These are phyloP conservation scores for Melanogrammus aeglefinus DNA, from an alignment of 2,797 vertebrate species.

Conservation along the genomic window DNA sequence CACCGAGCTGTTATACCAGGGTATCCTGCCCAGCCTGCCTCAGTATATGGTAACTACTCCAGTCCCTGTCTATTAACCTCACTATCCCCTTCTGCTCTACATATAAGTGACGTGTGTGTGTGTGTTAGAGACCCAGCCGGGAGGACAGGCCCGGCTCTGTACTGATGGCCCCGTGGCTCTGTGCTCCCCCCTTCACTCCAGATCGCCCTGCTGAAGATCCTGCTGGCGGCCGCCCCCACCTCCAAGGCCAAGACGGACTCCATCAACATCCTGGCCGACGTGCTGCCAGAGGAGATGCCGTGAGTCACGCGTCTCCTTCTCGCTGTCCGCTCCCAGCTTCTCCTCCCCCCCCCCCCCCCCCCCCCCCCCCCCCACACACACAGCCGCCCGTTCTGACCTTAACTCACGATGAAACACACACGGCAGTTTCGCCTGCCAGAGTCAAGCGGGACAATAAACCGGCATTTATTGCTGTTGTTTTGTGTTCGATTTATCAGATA, in stretches of 20 bases:
- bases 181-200: constrained; percentile 45
- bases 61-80: background rate
- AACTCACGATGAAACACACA: background rate
- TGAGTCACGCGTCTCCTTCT: constrained; percentile 65
- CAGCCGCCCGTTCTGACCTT: background rate
- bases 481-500: too few species aligned
- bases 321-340: background rate
- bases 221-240: constrained; percentile 94
- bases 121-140: background rate
- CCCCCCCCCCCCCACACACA: background rate
- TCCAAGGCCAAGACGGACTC: constrained; percentile 99
- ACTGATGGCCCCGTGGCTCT: background rate
- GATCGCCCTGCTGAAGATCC: constrained; percentile 96
- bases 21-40: constrained; percentile 93
- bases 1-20: constrained; percentile 93
- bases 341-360: too few species aligned
- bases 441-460: background rate
- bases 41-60: constrained; percentile 87
- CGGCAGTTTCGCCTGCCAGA: background rate
- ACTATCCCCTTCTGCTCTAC: constrained; percentile 69
- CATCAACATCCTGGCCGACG: constrained; percentile 96
- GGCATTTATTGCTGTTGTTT: background rate
- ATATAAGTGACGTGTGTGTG: background rate
- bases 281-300: constrained; percentile 98
- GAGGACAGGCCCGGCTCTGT: background rate